Evolutionary conservation across 2,113 vertebrate genomes (phyloP), one percentile per base, ranked within the genome.

Genomic region (Dolichallabes microphthalmus): DNA sequence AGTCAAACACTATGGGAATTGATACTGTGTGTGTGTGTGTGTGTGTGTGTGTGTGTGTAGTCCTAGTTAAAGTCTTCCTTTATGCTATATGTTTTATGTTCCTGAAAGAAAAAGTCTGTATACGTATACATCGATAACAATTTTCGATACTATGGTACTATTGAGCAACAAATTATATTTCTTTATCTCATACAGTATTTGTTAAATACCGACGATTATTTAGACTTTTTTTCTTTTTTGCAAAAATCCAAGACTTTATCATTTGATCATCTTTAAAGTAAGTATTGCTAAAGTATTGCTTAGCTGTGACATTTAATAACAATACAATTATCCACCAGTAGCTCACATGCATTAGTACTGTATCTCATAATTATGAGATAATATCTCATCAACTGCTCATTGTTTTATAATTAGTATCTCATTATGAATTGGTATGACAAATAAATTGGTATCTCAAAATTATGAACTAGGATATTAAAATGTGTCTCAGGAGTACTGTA

Each of bases 1-100:
- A 94, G 90, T 94, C 91, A 93, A 84, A 82, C 35, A 30, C 20
- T 88, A 86, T 58, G 73, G 90, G 89, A 92, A 93, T 87, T 82
- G 19, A n/a, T 74, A 80, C 35, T 52, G 64, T 52, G 25, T 55
- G 45, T 74, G 39, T 50, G 39, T 52, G 39, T 74, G 71, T 50
- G 35, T 73, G 69, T 73, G 20, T 73, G 35, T 45, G 35, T 22
- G 39, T 50, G 20, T 50, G 20, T 32, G 30, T 68, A 63, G 2
- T 63, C 60, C 60, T 63, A 63, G 60, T n/a, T 63, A 63, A 63
- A 63, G 60, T n/a, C 25, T 64, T 27, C n/a, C 61, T 10, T 27
- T 64, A 45, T 45, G 45, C 8, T 45, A 45, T 45, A 45, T 45
- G 45, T 9, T 45, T 8, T 45, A 45, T 45, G 45, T 45, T 7